Conservation (phyloP, 2,113 vertebrate species). For the Excalfactoria chinensis region DNA sequence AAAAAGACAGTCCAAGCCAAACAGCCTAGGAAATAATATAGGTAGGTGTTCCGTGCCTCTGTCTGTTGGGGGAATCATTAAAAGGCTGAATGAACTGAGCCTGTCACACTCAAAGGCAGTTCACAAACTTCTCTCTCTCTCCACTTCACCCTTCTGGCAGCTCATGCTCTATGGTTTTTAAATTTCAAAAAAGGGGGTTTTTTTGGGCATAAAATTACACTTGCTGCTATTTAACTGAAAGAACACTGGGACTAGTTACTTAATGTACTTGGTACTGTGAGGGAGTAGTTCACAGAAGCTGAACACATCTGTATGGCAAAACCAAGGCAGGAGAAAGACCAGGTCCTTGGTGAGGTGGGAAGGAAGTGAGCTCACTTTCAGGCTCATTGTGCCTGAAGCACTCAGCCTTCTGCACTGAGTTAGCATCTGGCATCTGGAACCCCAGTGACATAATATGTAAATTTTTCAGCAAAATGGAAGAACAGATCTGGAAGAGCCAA, state of each 20-base stretch:
- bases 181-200: background rate
- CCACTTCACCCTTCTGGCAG: background rate
- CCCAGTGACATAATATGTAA: background rate
- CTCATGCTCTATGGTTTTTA: background rate
- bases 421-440: background rate
- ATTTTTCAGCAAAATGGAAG: background rate
- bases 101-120: background rate
- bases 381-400: background rate
- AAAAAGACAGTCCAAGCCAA: background rate
- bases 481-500: background rate
- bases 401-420: background rate
- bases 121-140: background rate
- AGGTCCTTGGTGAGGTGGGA: background rate
- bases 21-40: background rate
- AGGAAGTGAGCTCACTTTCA: accelerated
- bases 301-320: background rate
- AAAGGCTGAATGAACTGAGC: background rate
- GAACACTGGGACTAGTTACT: background rate
- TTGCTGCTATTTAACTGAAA: background rate
- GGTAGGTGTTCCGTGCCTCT: background rate
- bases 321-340: background rate
- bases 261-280: background rate
- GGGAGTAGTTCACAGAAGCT: background rate
- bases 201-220: background rate
- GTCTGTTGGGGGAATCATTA: background rate